These are phyloP conservation scores for Tetrao urogallus DNA, from an alignment of 2,113 vertebrate species.

Conservation along the genomic window DNA sequence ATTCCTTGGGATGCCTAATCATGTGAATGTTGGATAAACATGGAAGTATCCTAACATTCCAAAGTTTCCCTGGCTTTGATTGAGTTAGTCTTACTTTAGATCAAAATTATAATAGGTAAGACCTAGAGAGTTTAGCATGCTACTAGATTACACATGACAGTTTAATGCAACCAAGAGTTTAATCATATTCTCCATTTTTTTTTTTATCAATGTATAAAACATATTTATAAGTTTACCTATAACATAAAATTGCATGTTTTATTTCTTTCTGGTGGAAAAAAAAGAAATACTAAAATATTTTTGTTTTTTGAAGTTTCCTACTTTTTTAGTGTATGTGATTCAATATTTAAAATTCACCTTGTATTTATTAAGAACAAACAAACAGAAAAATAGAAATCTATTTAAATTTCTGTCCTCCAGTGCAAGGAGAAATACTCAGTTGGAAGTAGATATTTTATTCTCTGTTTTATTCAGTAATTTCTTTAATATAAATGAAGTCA, in stretches of 20 bases:
- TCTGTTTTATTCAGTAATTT: slow-evolving; percentile 11
- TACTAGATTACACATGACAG: neutral
- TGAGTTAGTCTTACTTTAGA: neutral
- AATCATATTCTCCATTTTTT: neutral
- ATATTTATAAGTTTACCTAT: neutral
- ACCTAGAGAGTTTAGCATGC: neutral
- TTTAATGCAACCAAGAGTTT: accelerated
- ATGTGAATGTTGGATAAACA: neutral
- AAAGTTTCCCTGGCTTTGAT: neutral
- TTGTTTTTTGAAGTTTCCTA: accelerated
- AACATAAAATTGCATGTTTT: neutral
- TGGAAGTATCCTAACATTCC: neutral
- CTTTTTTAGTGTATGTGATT: neutral
- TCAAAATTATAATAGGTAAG: neutral
- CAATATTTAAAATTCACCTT: neutral
- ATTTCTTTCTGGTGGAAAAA: neutral
- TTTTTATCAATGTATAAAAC: neutral
- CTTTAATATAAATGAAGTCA: neutral
- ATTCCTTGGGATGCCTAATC: neutral
- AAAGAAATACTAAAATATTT: neutral
- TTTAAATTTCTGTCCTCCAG: neutral
- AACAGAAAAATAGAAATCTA: neutral
- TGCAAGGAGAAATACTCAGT: neutral
- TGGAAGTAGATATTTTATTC: neutral
- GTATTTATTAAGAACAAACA: neutral